Evolutionary conservation across 2,797 vertebrate genomes (phyloP).

Genomic region (Lindbergichthys nudifrons): DNA sequence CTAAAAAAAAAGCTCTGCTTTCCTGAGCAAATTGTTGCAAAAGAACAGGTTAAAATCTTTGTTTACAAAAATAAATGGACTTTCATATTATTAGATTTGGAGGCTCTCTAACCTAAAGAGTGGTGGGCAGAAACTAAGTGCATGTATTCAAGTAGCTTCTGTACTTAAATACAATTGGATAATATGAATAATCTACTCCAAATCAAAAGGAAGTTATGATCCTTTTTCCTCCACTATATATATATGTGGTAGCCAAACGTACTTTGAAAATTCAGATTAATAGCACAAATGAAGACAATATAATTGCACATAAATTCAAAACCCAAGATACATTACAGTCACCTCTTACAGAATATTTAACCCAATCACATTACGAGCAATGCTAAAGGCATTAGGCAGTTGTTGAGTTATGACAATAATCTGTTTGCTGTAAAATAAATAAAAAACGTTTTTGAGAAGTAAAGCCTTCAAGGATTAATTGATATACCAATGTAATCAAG

Average conservation of each 20-base stretch:
- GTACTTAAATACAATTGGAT: too few species aligned
- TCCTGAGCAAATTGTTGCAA: conserved; percentile 4
- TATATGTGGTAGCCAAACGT: too few species aligned
- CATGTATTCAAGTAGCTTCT: too few species aligned
- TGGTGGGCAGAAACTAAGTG: too few species aligned
- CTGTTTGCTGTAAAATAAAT: background rate
- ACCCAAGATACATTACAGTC: background rate
- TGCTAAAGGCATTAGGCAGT: background rate
- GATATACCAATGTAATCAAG: background rate
- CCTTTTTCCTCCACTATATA: too few species aligned
- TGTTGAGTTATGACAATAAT: background rate
- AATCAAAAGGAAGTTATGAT: too few species aligned
- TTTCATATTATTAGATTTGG: conserved; percentile 28
- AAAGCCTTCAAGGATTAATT: background rate
- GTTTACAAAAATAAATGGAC: conserved; percentile 33
- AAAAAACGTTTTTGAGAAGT: background rate
- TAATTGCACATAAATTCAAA: background rate
- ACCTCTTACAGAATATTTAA: background rate
- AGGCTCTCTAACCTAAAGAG: conserved; percentile 2
- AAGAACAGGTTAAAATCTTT: conserved; percentile 7
- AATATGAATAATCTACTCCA: too few species aligned
- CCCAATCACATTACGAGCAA: background rate
- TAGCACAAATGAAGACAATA: too few species aligned
- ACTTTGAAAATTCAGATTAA: too few species aligned
- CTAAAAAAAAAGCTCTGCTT: conserved; percentile 7